Evolutionary conservation across 2,797 vertebrate genomes (phyloP).

Genomic region (Molossus alvarezi): DNA sequence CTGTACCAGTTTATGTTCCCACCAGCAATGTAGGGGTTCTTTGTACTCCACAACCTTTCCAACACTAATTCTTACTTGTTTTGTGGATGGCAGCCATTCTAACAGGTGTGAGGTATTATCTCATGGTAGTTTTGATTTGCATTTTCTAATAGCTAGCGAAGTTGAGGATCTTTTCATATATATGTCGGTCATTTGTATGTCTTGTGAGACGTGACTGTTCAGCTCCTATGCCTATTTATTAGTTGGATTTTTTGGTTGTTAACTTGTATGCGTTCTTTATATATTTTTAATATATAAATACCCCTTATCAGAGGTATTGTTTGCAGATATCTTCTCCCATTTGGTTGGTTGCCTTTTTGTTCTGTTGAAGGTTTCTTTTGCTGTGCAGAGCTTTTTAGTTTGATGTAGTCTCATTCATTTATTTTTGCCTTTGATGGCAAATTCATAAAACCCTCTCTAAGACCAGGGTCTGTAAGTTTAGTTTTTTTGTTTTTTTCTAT

Average conservation of each 20-base stretch:
- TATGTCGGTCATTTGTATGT: background rate
- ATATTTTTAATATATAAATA: background rate
- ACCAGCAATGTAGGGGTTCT: background rate
- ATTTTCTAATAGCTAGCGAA: background rate
- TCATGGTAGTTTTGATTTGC: background rate
- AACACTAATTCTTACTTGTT: background rate
- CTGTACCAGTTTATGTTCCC: background rate
- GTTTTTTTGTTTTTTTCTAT: background rate
- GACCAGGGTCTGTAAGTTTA: background rate
- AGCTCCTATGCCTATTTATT: background rate
- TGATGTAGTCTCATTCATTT: background rate
- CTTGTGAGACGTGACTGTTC: background rate
- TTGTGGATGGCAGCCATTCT: background rate
- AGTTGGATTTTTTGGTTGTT: background rate
- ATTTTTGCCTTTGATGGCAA: background rate
- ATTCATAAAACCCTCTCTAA: background rate
- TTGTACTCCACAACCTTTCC: background rate
- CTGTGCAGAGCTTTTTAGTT: background rate
- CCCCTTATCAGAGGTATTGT: background rate
- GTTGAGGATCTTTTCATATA: background rate
- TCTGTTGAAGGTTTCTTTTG: background rate
- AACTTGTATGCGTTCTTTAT: background rate
- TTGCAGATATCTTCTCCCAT: background rate
- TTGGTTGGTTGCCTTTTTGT: background rate
- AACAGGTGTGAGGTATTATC: background rate